phyloP scores from a whole-genome alignment of 2,113 vertebrate species.

The Syngnathoides biaculeatus region DNA sequence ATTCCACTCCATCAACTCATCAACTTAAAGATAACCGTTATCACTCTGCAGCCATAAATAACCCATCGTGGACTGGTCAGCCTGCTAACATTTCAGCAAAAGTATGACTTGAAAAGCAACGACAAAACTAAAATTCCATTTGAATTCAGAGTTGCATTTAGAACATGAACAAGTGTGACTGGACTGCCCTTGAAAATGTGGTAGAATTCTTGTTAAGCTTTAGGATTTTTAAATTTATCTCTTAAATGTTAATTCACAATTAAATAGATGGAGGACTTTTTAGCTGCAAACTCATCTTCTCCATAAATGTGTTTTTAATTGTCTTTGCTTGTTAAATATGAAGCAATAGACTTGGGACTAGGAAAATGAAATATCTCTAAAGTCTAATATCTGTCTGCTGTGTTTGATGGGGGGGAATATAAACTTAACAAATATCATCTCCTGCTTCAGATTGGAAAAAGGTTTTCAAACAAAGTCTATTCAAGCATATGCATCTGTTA shows the following conservation, averaged over 20 bases:
- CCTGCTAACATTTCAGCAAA: slow-evolving; percentile 22
- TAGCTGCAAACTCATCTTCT: neutral
- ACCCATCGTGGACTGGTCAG: slow-evolving; percentile 5
- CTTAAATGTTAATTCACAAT: slow-evolving; percentile 13
- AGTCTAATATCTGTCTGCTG: slow-evolving; percentile 5
- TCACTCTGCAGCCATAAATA: slow-evolving; percentile 40
- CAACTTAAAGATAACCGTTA: slow-evolving; percentile 34
- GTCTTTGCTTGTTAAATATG: neutral
- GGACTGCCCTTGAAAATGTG: slow-evolving; percentile 19
- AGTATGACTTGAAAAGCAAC: slow-evolving; percentile 34
- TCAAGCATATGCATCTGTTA: slow-evolving; percentile 44
- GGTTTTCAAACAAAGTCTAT: slow-evolving; percentile 32
- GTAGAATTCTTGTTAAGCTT: neutral
- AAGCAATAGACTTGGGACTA: neutral
- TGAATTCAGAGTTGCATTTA: slow-evolving; percentile 28
- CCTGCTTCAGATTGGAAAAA: neutral
- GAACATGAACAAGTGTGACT: slow-evolving; percentile 30
- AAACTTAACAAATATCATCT: neutral
- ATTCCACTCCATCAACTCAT: slow-evolving; percentile 37
- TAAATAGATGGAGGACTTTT: neutral
- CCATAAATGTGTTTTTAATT: slow-evolving; percentile 4
- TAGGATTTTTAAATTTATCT: slow-evolving; percentile 15
- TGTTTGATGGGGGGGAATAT: neutral
- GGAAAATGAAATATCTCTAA: neutral
- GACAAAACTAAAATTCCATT: slow-evolving; percentile 30